Base-by-base conservation (phyloP, 2,888 invertebrate genomes). In the Glaucopsyche alexis region DNA sequence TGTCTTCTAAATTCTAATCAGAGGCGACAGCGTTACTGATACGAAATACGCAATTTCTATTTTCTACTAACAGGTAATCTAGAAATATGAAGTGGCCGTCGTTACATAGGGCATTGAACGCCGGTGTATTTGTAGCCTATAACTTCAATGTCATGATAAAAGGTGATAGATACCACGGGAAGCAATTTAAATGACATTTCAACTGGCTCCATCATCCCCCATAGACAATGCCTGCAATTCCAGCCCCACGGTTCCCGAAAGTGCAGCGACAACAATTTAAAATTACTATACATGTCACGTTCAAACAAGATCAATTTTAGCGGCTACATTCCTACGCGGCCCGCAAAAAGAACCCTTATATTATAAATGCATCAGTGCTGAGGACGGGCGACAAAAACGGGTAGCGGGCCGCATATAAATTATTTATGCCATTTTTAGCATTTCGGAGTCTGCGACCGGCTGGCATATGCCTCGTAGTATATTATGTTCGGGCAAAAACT, bases 311-410 rank as follows among this genome's bases (percentile, higher is more conserved):
- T 91, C 92, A 91, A 91, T 92, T 92, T 92, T 91, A 91, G 91
- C 93, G 91, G 90, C 89, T 87, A 87, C 92, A 93, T 92, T 93
- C 92, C 93, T 83, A 82, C 82, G 86, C 83, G 83, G 85, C 81
- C 85, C 84, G 90, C 91, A 92, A 93, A 92, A 93, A 92, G 90
- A 89, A 91, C 91, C 91, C 92, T 91, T 91, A 89, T 91, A 92
- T 93, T 93, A 92, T 92, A 92, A 93, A 93, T 93, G 93, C 93
- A 92, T 92, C 93, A 91, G 91, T 88, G 91, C 91, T 90, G 91
- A 91, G 90, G 91, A 87, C 89, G 16, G 47, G 87, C 86, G 87
- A 88, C 90, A 93, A 92, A 92, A 92, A 91, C 91, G 80, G 80
- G 81, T 84, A 87, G 83, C 89, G 85, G 84, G 87, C 85, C 81